These are phyloP conservation scores for Eretmocerus hayati DNA, from an alignment of 2,888 invertebrate species.

Conservation along the genomic window DNA sequence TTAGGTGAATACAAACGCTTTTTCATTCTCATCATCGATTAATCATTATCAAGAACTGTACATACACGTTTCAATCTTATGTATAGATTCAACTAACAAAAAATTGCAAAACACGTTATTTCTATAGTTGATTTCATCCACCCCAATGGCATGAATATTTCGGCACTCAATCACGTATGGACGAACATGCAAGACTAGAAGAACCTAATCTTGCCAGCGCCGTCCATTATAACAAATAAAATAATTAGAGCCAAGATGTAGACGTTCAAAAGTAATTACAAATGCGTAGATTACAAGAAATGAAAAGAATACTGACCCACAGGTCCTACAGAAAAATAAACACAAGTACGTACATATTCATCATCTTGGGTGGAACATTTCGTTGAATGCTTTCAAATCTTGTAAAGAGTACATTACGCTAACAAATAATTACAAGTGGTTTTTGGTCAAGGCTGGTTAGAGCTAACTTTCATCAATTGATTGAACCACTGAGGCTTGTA, in stretches of 20 bases:
- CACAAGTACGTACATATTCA: slow-evolving; percentile 14
- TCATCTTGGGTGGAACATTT: slow-evolving; percentile 19
- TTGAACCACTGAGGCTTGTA: too few relatives aligned
- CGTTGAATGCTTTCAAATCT: slow-evolving; percentile 7
- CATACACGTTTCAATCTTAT: slow-evolving; percentile 22
- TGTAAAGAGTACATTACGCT: slow-evolving; percentile 14
- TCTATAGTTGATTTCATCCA: slow-evolving; percentile 18
- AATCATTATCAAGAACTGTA: slow-evolving; percentile 22
- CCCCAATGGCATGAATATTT: slow-evolving; percentile 16
- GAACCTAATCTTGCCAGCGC: slow-evolving; percentile 8
- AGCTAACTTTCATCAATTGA: too few relatives aligned
- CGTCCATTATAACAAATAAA: slow-evolving; percentile 15
- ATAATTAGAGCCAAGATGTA: slow-evolving; percentile 9
- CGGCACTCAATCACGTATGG: slow-evolving; percentile 8
- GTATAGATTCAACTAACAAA: slow-evolving; percentile 20
- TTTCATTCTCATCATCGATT: slow-evolving; percentile 8
- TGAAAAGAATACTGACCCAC: slow-evolving; percentile 22
- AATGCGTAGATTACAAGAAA: slow-evolving; percentile 15
- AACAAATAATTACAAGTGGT: slow-evolving; percentile 4
- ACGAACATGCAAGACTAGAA: slow-evolving; percentile 11
- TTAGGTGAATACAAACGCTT: slow-evolving; percentile 22
- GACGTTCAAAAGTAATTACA: slow-evolving; percentile 4
- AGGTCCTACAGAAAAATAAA: slow-evolving; percentile 13
- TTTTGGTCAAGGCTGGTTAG: slow-evolving; percentile 12
- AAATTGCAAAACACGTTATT: slow-evolving; percentile 20